phyloP scores from a whole-genome alignment of 2,888 invertebrate species.

The Synanthedon formicaeformis region DNA sequence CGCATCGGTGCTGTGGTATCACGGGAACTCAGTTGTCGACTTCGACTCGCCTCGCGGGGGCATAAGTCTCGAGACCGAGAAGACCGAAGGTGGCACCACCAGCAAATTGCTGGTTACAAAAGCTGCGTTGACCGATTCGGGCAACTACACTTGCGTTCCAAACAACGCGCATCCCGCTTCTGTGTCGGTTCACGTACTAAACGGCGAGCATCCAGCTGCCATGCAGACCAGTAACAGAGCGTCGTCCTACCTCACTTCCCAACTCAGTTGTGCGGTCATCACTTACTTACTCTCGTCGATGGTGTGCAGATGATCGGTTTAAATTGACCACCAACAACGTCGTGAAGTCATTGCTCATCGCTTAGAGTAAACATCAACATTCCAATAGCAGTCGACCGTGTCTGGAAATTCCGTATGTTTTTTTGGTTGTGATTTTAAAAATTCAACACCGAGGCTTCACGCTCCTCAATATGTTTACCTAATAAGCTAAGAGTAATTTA shows the following conservation, averaged over 20 bases:
- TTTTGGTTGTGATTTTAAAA: not conserved
- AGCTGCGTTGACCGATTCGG: slow-evolving; percentile 85
- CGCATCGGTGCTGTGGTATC: slow-evolving; percentile 81
- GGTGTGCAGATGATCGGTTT: slow-evolving; percentile 58
- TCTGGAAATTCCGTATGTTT: not conserved
- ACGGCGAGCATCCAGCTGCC: slow-evolving; percentile 88
- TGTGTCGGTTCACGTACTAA: slow-evolving; percentile 86
- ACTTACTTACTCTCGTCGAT: slow-evolving; percentile 56
- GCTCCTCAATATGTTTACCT: slow-evolving; percentile 3
- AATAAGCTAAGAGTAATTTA: slow-evolving; percentile 3
- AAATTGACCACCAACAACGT: not conserved
- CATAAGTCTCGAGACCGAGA: slow-evolving; percentile 90
- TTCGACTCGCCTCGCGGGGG: slow-evolving; percentile 88
- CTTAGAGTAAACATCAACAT: not conserved
- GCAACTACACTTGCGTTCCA: slow-evolving; percentile 92
- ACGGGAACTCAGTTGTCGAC: slow-evolving; percentile 84
- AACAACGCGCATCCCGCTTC: slow-evolving; percentile 85
- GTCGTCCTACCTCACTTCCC: slow-evolving; percentile 59
- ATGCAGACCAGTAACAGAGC: slow-evolving; percentile 82
- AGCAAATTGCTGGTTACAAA: slow-evolving; percentile 88
- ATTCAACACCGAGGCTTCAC: not conserved
- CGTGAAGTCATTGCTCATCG: not conserved
- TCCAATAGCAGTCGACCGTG: not conserved
- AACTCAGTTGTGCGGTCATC: slow-evolving; percentile 53
- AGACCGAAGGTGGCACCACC: slow-evolving; percentile 86